Base-by-base conservation (phyloP, 2,797 vertebrate species). In the Vespertilio murinus region DNA sequence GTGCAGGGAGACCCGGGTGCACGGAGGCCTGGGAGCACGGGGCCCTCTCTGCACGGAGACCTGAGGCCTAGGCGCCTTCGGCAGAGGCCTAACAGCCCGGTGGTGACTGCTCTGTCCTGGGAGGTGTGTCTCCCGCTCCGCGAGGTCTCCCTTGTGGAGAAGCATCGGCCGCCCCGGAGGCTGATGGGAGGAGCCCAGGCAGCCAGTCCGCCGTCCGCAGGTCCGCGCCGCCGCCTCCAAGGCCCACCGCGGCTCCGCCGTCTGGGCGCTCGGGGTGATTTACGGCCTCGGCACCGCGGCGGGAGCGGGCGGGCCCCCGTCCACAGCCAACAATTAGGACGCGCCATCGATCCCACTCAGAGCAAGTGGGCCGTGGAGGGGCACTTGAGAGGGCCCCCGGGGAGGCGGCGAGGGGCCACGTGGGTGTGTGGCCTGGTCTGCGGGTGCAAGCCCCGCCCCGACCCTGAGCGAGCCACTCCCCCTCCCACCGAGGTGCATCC, bases 121-220 rank as follows among this genome's bases (percentile, higher is more conserved):
- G 45, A 54, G 3, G 4, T 0, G 1, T 1, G 0, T 10, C 7
- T 9, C 14, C 1, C 2, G 25, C 49, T 16, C 61, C 6, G 0
- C 0, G 0, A 64, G 9, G 16, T 14, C 20, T 56, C 69, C 52
- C 47, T 33, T 52, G 17, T 3, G 7, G 38, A 71, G 70, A 47
- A 28, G 49, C 30, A 0, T 3, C 1, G 6, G 52, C n/a, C 16
- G 52, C 47, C 4, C 0, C 6, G 1, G 61, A 2, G 38, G 64
- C 54, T 3, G 40, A 6, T 6, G 23, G 23, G 9, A 45, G 64
- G 56, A 17, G 6, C n/a, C 25, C 0, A 0, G 14, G 59, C 0
- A 0, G 6, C 1, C 23, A 0, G 56, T 8, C 81, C 18, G 1
- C n/a, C 0, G 56, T 13, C 81, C 18, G n/a, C 77, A n/a, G 28